A percentile compares a stretch with the other conserved stretches of the same genome.
phyloP scores from a whole-genome alignment of 2,113 vertebrate genomes.

The Anser cygnoides region DNA sequence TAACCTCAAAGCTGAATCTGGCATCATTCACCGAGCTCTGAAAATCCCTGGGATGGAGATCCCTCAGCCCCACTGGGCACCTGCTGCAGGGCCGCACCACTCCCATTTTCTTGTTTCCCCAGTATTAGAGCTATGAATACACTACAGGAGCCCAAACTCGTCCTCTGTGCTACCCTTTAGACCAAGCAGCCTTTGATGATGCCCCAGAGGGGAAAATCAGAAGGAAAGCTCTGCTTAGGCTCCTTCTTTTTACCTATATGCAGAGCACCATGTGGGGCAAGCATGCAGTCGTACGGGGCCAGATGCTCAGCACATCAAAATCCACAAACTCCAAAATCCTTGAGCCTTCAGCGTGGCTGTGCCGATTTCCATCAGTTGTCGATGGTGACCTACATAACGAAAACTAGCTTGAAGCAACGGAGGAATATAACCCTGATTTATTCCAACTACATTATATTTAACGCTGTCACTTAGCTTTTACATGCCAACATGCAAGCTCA shows the following conservation, averaged over 20 bases:
- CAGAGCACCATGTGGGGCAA: not conserved
- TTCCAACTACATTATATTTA: not conserved
- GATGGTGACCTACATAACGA: not conserved
- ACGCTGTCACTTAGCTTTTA: not conserved
- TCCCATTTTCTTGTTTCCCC: not conserved
- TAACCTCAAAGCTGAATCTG: not conserved
- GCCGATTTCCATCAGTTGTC: not conserved
- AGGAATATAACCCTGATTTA: not conserved
- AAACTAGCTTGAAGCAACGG: not conserved
- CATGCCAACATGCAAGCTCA: constrained; percentile 28
- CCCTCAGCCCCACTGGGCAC: not conserved
- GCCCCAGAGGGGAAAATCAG: not conserved
- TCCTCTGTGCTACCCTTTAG: not conserved
- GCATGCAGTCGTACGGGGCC: fast-evolving
- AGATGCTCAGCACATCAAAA: not conserved
- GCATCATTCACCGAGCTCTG: not conserved
- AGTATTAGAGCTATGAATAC: not conserved
- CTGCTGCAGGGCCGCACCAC: not conserved
- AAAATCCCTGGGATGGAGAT: fast-evolving
- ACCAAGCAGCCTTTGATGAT: not conserved
- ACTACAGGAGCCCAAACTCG: not conserved
- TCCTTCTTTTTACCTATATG: not conserved
- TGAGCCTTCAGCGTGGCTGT: not conserved
- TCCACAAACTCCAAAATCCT: not conserved
- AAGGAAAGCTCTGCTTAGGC: not conserved